Evolutionary conservation across 2,113 vertebrate genomes (phyloP).

Genomic region (Pomatostomus ruficeps): DNA sequence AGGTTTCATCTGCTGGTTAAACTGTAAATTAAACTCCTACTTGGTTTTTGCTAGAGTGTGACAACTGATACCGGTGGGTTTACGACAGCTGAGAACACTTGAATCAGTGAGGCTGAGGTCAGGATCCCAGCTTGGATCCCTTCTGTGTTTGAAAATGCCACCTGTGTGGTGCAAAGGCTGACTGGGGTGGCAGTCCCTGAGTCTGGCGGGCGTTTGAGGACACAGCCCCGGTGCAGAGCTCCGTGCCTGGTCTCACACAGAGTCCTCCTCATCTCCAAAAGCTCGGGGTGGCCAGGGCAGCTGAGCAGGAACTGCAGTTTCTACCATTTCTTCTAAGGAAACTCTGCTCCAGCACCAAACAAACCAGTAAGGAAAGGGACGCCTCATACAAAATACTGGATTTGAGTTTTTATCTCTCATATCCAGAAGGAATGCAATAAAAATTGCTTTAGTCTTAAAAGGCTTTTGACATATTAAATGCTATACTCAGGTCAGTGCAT

Average conservation of each 20-base stretch:
- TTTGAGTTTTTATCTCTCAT: background rate
- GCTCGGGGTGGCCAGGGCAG: background rate
- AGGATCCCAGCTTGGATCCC: background rate
- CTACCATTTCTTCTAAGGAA: background rate
- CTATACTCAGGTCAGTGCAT: fast-evolving
- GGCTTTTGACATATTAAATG: background rate
- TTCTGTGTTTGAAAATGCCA: background rate
- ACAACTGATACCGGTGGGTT: background rate
- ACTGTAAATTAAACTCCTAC: background rate
- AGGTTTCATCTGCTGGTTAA: background rate
- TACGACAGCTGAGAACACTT: background rate
- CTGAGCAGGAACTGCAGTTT: background rate
- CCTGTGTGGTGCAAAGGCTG: background rate
- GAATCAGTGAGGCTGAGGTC: background rate
- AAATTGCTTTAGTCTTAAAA: background rate
- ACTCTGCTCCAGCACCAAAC: background rate
- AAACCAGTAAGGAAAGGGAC: background rate
- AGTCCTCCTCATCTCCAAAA: background rate
- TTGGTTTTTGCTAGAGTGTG: background rate
- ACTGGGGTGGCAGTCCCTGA: background rate
- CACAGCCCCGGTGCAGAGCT: background rate
- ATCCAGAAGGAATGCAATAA: background rate
- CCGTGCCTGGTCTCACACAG: background rate
- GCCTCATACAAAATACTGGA: background rate
- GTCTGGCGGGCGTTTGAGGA: background rate